phyloP scores from a whole-genome alignment of 1,140 invertebrate species.

The Prorops nasuta region DNA sequence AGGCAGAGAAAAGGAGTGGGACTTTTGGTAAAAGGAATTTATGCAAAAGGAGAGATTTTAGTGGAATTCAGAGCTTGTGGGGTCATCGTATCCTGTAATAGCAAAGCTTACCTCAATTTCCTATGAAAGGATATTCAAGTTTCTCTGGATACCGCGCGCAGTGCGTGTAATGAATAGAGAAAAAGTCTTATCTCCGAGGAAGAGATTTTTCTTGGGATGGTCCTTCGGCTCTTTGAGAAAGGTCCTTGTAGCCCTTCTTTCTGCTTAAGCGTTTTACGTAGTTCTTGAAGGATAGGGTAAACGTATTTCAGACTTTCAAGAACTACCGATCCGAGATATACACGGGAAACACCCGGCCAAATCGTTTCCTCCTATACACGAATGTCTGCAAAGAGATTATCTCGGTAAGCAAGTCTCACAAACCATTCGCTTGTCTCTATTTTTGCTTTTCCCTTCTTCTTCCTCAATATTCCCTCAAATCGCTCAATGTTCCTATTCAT shows the following conservation, averaged over 20 bases:
- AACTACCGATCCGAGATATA: background rate
- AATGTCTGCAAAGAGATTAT: constrained; percentile 9
- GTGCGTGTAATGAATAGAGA: too few relatives aligned
- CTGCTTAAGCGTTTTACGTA: background rate
- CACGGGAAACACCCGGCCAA: constrained; percentile 25
- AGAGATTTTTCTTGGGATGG: background rate
- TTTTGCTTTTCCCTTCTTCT: background rate
- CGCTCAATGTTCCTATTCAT: too few relatives aligned
- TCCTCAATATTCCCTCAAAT: too few relatives aligned
- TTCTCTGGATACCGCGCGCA: too few relatives aligned
- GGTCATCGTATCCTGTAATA: too few relatives aligned
- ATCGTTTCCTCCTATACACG: constrained; percentile 16
- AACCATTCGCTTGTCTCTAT: constrained; percentile 2
- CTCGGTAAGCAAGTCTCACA: constrained; percentile 1
- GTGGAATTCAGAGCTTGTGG: too few relatives aligned
- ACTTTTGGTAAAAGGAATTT: too few relatives aligned
- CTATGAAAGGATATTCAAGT: too few relatives aligned
- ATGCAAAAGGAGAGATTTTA: too few relatives aligned
- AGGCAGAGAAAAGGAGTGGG: too few relatives aligned
- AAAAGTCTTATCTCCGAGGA: too few relatives aligned
- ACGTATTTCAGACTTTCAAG: constrained; percentile 5
- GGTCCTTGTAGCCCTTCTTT: constrained; percentile 2
- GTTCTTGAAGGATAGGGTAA: background rate
- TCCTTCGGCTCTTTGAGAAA: constrained; percentile 6
- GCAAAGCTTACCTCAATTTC: too few relatives aligned